A percentile compares a stretch with the other conserved stretches of the same genome.
Conservation (phyloP, 1,140 invertebrate genomes). For the Drosophila pseudoananassae region DNA sequence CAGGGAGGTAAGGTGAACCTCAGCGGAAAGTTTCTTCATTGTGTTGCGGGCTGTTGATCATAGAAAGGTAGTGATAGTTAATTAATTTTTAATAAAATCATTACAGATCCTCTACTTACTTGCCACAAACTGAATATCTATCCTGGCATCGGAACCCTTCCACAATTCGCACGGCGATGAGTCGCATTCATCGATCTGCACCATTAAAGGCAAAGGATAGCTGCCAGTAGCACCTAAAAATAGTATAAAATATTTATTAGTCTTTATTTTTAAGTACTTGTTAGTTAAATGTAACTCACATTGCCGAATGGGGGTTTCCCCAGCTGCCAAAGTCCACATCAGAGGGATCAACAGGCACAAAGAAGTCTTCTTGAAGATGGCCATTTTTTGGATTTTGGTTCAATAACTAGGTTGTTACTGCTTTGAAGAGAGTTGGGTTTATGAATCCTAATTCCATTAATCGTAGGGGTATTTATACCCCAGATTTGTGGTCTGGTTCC, state of each 20-base stretch:
- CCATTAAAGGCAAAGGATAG: conserved; percentile 53
- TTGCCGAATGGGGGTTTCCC: conserved; percentile 55
- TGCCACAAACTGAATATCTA: conserved; percentile 75
- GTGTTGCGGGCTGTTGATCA: conserved; percentile 47
- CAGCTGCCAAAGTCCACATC: conserved; percentile 20
- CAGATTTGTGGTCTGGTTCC: conserved; percentile 14
- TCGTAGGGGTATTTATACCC: conserved; percentile 25
- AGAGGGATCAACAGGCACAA: conserved; percentile 38
- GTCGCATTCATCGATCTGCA: conserved; percentile 66
- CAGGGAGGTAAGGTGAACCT: conserved; percentile 63
- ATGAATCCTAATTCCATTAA: conserved; percentile 11
- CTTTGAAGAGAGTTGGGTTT: conserved; percentile 12
- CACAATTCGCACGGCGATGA: conserved; percentile 61
- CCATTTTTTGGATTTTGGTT: conserved; percentile 28
- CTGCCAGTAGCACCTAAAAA: conserved; percentile 40
- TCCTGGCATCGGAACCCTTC: conserved; percentile 55
- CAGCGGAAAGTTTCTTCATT: conserved; percentile 46
- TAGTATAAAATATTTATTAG: too few relatives aligned
- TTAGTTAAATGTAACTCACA: conserved; percentile 44
- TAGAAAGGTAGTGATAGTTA: not conserved
- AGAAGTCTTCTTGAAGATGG: conserved; percentile 20
- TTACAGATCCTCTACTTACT: conserved; percentile 47
- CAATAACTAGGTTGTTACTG: not conserved
- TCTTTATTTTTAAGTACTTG: not conserved
- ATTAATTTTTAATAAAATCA: not conserved